A percentile compares a stretch with the other conserved stretches of the same genome.
phyloP scores from a whole-genome alignment of 2,797 vertebrate species.

The Stomatorhinus walkeri region DNA sequence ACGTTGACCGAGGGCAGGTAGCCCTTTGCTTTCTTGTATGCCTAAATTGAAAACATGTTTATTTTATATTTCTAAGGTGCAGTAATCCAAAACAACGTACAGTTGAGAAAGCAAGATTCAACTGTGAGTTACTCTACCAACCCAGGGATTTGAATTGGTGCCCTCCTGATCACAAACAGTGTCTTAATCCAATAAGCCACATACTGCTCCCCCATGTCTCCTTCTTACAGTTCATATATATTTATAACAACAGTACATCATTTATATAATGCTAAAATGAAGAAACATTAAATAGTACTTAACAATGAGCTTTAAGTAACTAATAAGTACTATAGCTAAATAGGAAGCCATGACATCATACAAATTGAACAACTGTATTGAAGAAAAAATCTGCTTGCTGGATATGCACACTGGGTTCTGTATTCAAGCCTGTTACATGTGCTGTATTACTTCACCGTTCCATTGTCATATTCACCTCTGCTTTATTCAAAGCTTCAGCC shows the following conservation, averaged over 20 bases:
- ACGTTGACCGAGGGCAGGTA: slow-evolving; percentile 64
- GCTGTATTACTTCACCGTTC: neutral
- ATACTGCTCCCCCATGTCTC: neutral
- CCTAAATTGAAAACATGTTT: slow-evolving; percentile 39
- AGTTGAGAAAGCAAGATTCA: neutral
- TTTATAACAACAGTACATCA: neutral
- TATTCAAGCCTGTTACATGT: neutral
- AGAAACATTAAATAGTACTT: neutral
- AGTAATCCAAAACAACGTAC: neutral
- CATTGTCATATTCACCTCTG: slow-evolving; percentile 56
- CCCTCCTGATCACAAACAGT: neutral
- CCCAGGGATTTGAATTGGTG: neutral
- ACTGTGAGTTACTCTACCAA: neutral
- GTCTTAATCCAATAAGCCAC: neutral
- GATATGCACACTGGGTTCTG: neutral
- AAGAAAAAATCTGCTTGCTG: neutral
- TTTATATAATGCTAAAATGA: neutral
- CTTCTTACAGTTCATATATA: neutral
- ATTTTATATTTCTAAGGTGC: neutral
- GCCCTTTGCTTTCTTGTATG: slow-evolving; percentile 75
- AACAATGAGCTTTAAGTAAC: neutral
- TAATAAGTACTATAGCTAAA: neutral
- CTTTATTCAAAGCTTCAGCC: slow-evolving; percentile 59
- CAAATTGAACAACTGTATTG: neutral
- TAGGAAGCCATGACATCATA: neutral